Percentiles rank a stretch among this genome's conserved stretches.
These are phyloP conservation scores for Thera britannica DNA, from an alignment of 2,888 invertebrate species.

Conservation along the genomic window DNA sequence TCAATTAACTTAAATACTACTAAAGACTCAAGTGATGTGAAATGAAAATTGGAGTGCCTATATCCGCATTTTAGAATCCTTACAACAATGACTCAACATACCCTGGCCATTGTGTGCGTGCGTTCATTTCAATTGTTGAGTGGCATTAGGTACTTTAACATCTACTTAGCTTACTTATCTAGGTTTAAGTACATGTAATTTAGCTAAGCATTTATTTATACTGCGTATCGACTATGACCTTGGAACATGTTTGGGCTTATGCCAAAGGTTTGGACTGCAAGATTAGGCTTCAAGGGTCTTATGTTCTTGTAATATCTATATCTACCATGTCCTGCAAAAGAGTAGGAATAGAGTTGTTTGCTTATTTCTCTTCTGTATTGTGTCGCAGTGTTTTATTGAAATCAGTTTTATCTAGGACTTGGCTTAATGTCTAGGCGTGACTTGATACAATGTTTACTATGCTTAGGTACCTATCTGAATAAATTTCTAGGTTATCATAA, in stretches of 20 bases:
- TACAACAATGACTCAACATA: slow-evolving; percentile 28
- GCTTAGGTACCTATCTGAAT: background rate
- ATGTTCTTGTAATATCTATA: too few species aligned
- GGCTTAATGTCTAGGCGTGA: background rate
- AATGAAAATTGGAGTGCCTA: slow-evolving; percentile 14
- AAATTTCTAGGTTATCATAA: slow-evolving; percentile 13
- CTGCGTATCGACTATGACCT: background rate
- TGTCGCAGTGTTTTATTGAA: background rate
- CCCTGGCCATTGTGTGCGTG: slow-evolving; percentile 14
- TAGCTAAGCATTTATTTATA: background rate
- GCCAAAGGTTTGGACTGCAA: background rate
- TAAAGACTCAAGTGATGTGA: slow-evolving; percentile 11
- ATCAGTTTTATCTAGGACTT: background rate
- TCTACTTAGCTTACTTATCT: slow-evolving; percentile 2
- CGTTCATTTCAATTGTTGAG: slow-evolving; percentile 27
- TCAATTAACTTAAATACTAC: background rate
- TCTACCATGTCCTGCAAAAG: too few species aligned
- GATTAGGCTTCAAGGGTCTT: too few species aligned
- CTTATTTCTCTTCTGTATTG: too few species aligned
- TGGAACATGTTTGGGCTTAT: background rate
- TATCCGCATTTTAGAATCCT: slow-evolving; percentile 25
- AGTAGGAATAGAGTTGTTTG: too few species aligned
- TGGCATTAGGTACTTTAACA: slow-evolving; percentile 1
- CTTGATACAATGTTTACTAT: too few species aligned
- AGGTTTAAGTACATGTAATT: slow-evolving; percentile 1